Conservation (phyloP, 1,140 invertebrate species). For the Aleiodes sp. region DNA sequence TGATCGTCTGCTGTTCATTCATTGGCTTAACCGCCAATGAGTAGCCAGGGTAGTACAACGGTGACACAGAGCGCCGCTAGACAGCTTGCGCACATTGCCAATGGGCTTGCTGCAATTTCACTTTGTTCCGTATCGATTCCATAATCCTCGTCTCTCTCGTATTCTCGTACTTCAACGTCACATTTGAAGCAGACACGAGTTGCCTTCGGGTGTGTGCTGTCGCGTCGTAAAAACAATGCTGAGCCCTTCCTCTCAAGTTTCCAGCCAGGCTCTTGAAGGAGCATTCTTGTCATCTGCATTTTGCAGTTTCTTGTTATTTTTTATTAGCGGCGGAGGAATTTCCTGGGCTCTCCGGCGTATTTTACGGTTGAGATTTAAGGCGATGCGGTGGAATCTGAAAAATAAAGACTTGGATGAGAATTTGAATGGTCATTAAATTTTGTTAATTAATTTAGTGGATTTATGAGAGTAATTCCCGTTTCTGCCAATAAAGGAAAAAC, state of each 20-base stretch:
- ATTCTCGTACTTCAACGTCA: slow-evolving; percentile 65
- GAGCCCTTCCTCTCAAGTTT: slow-evolving; percentile 64
- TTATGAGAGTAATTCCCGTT: too few relatives aligned
- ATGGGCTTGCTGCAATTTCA: slow-evolving; percentile 55
- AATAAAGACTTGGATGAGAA: background rate
- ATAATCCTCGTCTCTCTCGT: slow-evolving; percentile 61
- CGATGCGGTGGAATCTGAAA: too few relatives aligned
- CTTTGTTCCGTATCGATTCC: slow-evolving; percentile 41
- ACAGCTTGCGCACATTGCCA: slow-evolving; percentile 63
- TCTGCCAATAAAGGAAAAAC: too few relatives aligned
- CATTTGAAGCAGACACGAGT: slow-evolving; percentile 63
- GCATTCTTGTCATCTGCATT: slow-evolving; percentile 54
- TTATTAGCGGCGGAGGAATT: too few relatives aligned
- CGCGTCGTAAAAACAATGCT: slow-evolving; percentile 58
- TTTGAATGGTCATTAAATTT: background rate
- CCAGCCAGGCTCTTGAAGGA: slow-evolving; percentile 64
- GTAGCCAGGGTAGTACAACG: slow-evolving; percentile 60
- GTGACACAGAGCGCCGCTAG: slow-evolving; percentile 61
- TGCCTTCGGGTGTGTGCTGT: slow-evolving; percentile 53
- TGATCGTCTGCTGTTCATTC: too few relatives aligned
- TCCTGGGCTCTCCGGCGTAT: background rate
- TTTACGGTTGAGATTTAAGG: too few relatives aligned
- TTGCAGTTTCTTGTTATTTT: slow-evolving; percentile 11
- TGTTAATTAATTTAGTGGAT: too few relatives aligned
- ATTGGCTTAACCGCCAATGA: slow-evolving; percentile 58